Evolutionary conservation across 2,113 vertebrate species (phyloP).

Genomic region (Callospermophilus lateralis): DNA sequence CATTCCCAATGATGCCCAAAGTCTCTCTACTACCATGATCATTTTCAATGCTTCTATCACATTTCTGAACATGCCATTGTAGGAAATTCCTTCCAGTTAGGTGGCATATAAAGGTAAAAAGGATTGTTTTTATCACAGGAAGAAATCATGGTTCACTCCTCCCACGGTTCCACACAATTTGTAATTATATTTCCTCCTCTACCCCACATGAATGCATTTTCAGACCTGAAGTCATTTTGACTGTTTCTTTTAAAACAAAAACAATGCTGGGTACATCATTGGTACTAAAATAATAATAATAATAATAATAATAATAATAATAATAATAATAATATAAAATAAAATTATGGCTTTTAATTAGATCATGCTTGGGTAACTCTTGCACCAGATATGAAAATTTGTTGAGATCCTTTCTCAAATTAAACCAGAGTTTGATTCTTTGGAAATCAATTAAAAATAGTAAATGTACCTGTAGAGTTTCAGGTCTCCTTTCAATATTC

Average conservation of each 20-base stretch:
- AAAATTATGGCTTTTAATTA: background rate
- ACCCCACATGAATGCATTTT: background rate
- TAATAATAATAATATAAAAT: no score
- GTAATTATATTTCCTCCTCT: background rate
- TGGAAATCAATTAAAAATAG: conserved; percentile 53
- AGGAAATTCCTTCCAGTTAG: background rate
- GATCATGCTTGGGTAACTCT: background rate
- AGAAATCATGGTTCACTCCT: background rate
- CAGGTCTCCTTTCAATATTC: background rate
- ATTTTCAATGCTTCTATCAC: background rate
- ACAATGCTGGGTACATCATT: background rate
- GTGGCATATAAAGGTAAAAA: conserved; percentile 15
- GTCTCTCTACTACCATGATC: background rate
- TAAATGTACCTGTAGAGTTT: conserved; percentile 2
- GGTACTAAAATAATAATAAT: background rate
- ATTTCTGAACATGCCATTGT: background rate
- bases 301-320: no score
- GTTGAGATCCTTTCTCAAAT: conserved; percentile 33
- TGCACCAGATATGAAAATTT: background rate
- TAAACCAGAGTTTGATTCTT: conserved; percentile 22
- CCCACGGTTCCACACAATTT: background rate
- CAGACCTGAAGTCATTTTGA: background rate
- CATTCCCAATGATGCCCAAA: background rate
- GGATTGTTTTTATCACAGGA: background rate
- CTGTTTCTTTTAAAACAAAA: conserved; percentile 49